Conservation (phyloP, 2,113 vertebrate genomes). For the Rhizomys pruinosus region DNA sequence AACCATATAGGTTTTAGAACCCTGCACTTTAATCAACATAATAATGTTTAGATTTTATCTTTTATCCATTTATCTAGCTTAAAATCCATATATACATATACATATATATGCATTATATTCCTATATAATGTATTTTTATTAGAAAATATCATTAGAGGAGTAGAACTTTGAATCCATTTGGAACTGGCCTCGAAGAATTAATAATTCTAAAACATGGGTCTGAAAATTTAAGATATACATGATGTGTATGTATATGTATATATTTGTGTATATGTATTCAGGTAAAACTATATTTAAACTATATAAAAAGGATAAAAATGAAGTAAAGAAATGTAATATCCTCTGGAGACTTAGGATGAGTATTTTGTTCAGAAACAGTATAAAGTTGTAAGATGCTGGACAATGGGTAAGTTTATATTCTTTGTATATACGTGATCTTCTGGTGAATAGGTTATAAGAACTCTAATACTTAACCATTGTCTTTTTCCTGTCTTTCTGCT, state of each 20-base stretch:
- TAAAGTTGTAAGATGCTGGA: not conserved
- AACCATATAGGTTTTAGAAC: not conserved
- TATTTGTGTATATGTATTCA: too few species aligned
- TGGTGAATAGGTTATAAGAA: not conserved
- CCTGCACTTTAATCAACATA: too few species aligned
- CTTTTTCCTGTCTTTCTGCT: not conserved
- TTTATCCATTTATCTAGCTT: too few species aligned
- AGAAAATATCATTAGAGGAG: not conserved
- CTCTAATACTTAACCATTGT: not conserved
- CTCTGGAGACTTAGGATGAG: fast-evolving
- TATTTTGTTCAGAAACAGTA: not conserved
- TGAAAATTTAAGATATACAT: too few species aligned
- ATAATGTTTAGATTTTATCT: not conserved
- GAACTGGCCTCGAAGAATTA: not conserved
- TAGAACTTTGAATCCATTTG: not conserved
- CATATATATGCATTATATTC: too few species aligned
- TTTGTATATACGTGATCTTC: fast-evolving
- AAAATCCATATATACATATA: too few species aligned
- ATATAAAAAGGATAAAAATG: fast-evolving
- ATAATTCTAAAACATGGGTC: fast-evolving
- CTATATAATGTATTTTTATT: not conserved
- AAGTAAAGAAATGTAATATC: not conserved
- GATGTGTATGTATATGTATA: too few species aligned
- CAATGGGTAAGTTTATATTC: not conserved
- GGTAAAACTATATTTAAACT: too few species aligned